Evolutionary conservation across 2,113 vertebrate genomes (phyloP).

Genomic region (Aspidoscelis tigris): DNA sequence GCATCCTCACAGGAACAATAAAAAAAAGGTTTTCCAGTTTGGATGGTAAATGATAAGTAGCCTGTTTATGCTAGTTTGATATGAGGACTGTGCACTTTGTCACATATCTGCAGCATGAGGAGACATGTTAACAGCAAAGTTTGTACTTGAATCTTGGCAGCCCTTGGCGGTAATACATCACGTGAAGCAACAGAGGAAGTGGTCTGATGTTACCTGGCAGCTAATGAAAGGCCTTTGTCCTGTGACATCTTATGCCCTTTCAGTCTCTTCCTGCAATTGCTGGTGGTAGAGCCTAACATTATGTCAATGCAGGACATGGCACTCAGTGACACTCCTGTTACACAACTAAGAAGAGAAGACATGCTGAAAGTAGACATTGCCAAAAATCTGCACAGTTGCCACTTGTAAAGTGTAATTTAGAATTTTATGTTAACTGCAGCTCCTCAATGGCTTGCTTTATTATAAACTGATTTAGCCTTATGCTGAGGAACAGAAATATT

Average conservation of each 20-base stretch:
- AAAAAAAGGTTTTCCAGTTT: neutral
- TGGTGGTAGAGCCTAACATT: neutral
- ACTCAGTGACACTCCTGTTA: neutral
- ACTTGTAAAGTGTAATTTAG: too few relatives aligned
- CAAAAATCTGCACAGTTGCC: too few relatives aligned
- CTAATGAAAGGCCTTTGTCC: neutral
- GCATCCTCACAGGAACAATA: too few relatives aligned
- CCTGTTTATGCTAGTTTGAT: neutral
- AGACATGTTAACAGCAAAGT: neutral
- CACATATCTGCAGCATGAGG: neutral
- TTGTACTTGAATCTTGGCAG: neutral
- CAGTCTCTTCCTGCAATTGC: neutral
- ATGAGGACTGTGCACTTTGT: slow-evolving; percentile 9
- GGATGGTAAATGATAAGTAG: neutral
- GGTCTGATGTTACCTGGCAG: neutral
- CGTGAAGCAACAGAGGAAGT: neutral
- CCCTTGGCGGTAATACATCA: neutral
- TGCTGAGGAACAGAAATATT: neutral
- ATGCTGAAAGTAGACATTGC: neutral
- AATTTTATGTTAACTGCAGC: too few relatives aligned
- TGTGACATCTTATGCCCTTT: neutral
- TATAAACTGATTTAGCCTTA: neutral
- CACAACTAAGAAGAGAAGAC: neutral
- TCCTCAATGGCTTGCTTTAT: too few relatives aligned
- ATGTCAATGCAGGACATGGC: neutral